Evolutionary conservation across 2,113 vertebrate genomes (phyloP), one percentile per base, ranked within the genome.

Genomic region (Platysternon megacephalum): DNA sequence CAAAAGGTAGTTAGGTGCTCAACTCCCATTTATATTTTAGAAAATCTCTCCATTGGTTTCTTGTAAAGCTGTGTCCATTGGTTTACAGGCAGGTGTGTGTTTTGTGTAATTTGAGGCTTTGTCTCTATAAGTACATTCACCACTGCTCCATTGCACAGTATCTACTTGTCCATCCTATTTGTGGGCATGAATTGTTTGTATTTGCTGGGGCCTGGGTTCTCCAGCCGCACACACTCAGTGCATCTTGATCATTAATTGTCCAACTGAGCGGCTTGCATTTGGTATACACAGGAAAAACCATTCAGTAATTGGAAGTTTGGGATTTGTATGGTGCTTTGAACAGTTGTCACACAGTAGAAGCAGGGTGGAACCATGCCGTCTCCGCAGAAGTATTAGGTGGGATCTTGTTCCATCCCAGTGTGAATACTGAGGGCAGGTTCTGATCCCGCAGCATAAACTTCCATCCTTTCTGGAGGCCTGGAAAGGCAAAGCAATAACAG

Each of bases 361-460:
- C 72, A 87, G 16, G 55, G 4, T 46, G n/a, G 17, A n/a, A 22
- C 85, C 21, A 42, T 6, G 13, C 19, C 56, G 16, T 35, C 11
- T 5, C 17, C 72, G 74, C 32, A 88, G 24, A 46, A n/a, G 2
- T 35, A 11, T 2, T 74, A 1, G 87, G 56, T 76, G 79, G 8
- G 84, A 46, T 76, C 35, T 5, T 51, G 91, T 90, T 84, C 19
- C 24, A 32, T 24, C 5, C 0, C 55, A 19, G 0, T 0, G 2
- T 81, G 4, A 35, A 19, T 90, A 46, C 39, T 49, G 22, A 53
- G 19, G 90, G 42, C 3, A 11, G 13, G 52, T 74, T 53, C 4
- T 87, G 35, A 81, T 51, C 92, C 89, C 22, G n/a, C 26, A 46
- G 32, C 82, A 22, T 44, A 76, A 44, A 26, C 48, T 68, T 94